phyloP scores from a whole-genome alignment of 2,113 vertebrate genomes.

The Neotoma lepida region DNA sequence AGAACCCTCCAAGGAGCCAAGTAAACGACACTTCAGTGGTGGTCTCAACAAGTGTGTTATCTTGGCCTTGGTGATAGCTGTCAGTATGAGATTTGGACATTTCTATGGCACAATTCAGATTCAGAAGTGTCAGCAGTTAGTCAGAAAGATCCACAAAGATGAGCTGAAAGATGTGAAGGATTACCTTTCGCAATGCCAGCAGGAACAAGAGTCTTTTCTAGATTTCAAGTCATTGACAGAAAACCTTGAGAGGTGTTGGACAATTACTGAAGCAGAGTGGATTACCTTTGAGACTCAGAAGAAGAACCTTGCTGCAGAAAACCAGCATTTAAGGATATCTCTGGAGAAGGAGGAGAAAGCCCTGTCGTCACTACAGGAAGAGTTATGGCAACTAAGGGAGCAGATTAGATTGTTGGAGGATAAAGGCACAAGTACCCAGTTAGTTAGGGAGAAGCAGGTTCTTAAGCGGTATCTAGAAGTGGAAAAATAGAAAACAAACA shows the following conservation, averaged over 20 bases:
- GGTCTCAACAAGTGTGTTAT: slow-evolving; percentile 91
- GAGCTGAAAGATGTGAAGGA: slow-evolving; percentile 85
- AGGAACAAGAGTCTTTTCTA: slow-evolving; percentile 80
- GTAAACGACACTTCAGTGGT: slow-evolving; percentile 79
- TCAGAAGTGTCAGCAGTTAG: slow-evolving; percentile 88
- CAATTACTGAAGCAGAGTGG: slow-evolving; percentile 82
- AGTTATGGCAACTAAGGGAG: slow-evolving; percentile 89
- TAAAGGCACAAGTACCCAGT: slow-evolving; percentile 84
- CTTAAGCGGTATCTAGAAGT: slow-evolving; percentile 91
- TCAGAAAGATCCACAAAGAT: slow-evolving; percentile 84
- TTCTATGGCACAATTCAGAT: slow-evolving; percentile 93
- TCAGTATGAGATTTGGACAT: slow-evolving; percentile 95
- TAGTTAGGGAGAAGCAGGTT: slow-evolving; percentile 89
- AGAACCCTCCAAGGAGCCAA: slow-evolving; percentile 38
- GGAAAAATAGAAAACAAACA: slow-evolving; percentile 87
- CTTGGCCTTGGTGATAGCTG: slow-evolving; percentile 90
- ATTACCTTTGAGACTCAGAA: slow-evolving; percentile 86
- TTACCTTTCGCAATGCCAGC: slow-evolving; percentile 85
- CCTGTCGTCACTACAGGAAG: slow-evolving; percentile 89
- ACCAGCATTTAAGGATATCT: slow-evolving; percentile 89
- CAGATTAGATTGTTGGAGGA: slow-evolving; percentile 90
- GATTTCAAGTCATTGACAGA: slow-evolving; percentile 87
- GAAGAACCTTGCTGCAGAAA: slow-evolving; percentile 88
- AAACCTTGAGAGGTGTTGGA: slow-evolving; percentile 86
- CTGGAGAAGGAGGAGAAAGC: slow-evolving; percentile 91